Conservation (phyloP, 1,140 invertebrate species). For the Cydia pomonella region DNA sequence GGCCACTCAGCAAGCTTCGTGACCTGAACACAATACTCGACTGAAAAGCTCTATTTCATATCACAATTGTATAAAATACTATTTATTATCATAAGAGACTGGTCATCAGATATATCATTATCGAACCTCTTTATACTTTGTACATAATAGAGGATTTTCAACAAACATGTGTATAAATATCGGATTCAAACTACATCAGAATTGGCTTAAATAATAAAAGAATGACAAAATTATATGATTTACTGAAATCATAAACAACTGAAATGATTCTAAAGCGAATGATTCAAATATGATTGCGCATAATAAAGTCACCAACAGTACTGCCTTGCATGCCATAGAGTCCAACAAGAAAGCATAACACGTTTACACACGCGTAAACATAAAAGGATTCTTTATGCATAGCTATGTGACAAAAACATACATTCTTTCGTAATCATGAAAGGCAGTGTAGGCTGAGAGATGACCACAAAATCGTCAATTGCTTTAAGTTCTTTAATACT, state of each 20-base stretch:
- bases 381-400: constrained; percentile 19
- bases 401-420: constrained; percentile 10
- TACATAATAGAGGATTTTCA: too few relatives aligned
- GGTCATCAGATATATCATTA: too few relatives aligned
- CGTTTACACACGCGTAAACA: constrained; percentile 9
- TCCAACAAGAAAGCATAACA: not conserved
- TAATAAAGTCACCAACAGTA: constrained; percentile 3
- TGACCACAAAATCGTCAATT: not conserved
- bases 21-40: too few relatives aligned
- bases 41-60: too few relatives aligned
- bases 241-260: not conserved
- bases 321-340: not conserved
- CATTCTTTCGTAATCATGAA: constrained; percentile 12
- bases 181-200: too few relatives aligned
- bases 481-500: not conserved
- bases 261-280: not conserved
- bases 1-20: too few relatives aligned
- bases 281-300: not conserved
- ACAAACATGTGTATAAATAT: too few relatives aligned
- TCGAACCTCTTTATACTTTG: too few relatives aligned
- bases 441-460: constrained; percentile 4
- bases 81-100: too few relatives aligned
- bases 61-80: too few relatives aligned
- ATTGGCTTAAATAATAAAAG: not conserved
- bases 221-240: too few relatives aligned